These are phyloP conservation scores for Dicentrarchus labrax DNA, from an alignment of 2,113 vertebrate genomes.

Conservation along the genomic window DNA sequence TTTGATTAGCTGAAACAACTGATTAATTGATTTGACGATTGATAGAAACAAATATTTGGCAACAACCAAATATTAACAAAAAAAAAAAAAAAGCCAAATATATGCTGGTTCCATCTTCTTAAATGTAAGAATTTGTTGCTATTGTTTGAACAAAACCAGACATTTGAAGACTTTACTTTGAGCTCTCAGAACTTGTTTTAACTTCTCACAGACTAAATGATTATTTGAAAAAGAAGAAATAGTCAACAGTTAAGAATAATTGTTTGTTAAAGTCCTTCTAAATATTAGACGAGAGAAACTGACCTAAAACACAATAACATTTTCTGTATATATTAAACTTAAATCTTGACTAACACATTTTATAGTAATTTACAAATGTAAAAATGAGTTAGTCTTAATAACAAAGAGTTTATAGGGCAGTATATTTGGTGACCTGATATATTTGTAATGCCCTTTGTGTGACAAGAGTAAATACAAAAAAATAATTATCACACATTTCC, in stretches of 20 bases:
- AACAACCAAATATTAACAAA: not conserved
- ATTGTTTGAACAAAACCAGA: not conserved
- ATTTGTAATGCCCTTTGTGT: not conserved
- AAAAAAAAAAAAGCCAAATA: not conserved
- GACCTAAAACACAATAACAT: not conserved
- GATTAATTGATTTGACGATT: not conserved
- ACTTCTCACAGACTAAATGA: not conserved
- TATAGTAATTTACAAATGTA: not conserved
- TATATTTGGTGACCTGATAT: not conserved
- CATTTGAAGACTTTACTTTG: not conserved
- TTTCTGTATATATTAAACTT: not conserved
- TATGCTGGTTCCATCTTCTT: not conserved
- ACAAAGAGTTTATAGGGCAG: not conserved
- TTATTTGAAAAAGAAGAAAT: not conserved
- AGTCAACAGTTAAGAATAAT: not conserved
- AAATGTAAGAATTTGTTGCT: not conserved
- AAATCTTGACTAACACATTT: constrained; percentile 1
- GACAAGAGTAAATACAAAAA: too few relatives aligned
- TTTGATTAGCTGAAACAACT: not conserved
- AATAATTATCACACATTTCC: too few relatives aligned
- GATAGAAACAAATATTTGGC: not conserved
- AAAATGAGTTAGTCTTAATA: not conserved
- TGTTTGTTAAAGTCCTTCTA: not conserved
- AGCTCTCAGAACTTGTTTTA: not conserved
- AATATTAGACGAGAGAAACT: not conserved